Evolutionary conservation across 2,888 invertebrate species (phyloP).

Genomic region (Dusona sp.): DNA sequence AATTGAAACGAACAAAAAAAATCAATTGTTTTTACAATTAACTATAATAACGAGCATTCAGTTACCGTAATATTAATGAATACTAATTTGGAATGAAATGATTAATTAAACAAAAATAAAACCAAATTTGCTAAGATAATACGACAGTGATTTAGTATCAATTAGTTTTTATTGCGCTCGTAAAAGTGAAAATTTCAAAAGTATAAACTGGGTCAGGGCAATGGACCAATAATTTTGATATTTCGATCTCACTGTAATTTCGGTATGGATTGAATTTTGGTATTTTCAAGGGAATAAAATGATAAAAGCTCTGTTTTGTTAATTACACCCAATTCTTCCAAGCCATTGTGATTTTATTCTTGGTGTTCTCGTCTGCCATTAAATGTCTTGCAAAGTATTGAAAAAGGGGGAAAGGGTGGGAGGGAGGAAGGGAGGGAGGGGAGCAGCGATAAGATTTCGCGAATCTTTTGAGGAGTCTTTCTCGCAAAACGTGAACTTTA

Average conservation of each 20-base stretch:
- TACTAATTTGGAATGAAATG: background rate
- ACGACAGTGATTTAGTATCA: background rate
- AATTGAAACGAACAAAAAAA: background rate
- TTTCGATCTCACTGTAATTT: background rate
- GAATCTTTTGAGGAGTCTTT: slow-evolving; percentile 40
- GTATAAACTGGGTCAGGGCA: background rate
- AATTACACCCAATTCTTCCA: background rate
- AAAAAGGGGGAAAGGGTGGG: background rate
- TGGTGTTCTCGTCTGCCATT: background rate
- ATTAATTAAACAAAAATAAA: background rate
- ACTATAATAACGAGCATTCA: too few species aligned
- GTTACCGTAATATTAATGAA: too few species aligned
- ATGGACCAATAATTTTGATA: background rate
- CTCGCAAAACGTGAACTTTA: slow-evolving; percentile 37
- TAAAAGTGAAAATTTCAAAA: background rate
- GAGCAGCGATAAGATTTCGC: slow-evolving; percentile 44
- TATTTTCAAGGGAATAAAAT: background rate
- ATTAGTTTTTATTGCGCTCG: background rate
- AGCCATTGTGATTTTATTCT: background rate
- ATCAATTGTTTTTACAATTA: background rate
- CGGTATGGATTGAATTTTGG: background rate
- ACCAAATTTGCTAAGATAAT: background rate
- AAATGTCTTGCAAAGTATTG: background rate
- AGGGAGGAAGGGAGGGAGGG: background rate
- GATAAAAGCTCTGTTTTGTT: background rate